Percentiles rank a stretch among this genome's conserved stretches.
Conservation (phyloP, 1,140 invertebrate species). For the Brachionus plicatilis region DNA sequence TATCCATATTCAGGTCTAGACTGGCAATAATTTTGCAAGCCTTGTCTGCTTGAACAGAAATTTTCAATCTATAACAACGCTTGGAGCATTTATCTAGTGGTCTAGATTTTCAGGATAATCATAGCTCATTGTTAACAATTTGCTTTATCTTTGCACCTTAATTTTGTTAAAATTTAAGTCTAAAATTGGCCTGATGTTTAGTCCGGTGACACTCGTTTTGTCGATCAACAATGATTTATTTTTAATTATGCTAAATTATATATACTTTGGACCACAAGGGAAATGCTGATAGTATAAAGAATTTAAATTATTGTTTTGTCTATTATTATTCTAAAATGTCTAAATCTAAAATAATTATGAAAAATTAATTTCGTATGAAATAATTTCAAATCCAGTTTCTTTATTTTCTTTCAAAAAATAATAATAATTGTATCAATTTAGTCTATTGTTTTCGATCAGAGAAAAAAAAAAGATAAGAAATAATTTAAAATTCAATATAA, state of each 20-base stretch:
- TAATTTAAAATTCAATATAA: not conserved
- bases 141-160: not conserved
- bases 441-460: not conserved
- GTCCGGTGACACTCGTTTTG: not conserved
- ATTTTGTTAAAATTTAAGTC: not conserved
- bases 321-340: not conserved
- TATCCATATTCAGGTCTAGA: not conserved
- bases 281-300: not conserved
- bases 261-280: not conserved
- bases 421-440: not conserved
- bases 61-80: not conserved
- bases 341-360: not conserved
- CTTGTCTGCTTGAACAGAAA: not conserved
- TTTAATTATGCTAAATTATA: not conserved
- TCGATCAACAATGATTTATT: not conserved
- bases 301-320: not conserved
- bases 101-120: not conserved
- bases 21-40: not conserved
- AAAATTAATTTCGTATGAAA: not conserved
- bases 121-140: not conserved
- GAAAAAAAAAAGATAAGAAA: not conserved
- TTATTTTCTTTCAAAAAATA: not conserved
- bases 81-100: not conserved
- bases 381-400: not conserved
- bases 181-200: not conserved